Evolutionary conservation across 1,140 invertebrate species (phyloP).

Genomic region (Atta cephalotes): DNA sequence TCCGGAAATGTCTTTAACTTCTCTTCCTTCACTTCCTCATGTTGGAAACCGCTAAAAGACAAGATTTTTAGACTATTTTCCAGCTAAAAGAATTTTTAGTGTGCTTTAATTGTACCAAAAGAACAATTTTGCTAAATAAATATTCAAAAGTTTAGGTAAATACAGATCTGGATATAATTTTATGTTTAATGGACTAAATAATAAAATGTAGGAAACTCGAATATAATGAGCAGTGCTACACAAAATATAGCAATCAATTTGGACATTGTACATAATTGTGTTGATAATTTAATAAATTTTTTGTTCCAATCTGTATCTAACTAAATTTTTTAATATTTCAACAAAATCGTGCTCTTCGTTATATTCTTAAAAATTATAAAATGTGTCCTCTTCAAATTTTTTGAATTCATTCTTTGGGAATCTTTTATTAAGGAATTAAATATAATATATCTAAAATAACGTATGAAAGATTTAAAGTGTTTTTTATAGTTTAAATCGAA

Average conservation of each 20-base stretch:
- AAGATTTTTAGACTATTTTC: not conserved
- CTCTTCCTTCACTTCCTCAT: not conserved
- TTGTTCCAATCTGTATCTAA: no score
- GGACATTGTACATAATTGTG: no score
- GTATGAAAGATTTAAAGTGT: not conserved
- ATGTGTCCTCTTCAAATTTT: not conserved
- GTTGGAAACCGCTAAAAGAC: constrained; percentile 2
- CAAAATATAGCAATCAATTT: no score
- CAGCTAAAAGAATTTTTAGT: constrained; percentile 15
- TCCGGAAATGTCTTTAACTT: constrained; percentile 35
- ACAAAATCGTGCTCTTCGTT: not conserved
- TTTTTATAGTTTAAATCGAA: constrained; percentile 29
- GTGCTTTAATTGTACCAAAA: not conserved
- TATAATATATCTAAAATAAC: not conserved
- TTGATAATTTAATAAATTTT: no score
- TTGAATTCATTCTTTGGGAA: not conserved
- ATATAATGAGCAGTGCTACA: no score
- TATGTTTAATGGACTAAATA: no score
- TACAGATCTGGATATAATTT: no score
- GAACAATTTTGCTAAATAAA: no score
- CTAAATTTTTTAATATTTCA: no score
- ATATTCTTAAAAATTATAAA: not conserved
- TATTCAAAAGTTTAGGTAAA: no score
- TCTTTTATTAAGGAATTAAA: not conserved
- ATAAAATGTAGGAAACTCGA: no score